Conservation (phyloP, 2,888 invertebrate genomes). For the Tineola bisselliella region DNA sequence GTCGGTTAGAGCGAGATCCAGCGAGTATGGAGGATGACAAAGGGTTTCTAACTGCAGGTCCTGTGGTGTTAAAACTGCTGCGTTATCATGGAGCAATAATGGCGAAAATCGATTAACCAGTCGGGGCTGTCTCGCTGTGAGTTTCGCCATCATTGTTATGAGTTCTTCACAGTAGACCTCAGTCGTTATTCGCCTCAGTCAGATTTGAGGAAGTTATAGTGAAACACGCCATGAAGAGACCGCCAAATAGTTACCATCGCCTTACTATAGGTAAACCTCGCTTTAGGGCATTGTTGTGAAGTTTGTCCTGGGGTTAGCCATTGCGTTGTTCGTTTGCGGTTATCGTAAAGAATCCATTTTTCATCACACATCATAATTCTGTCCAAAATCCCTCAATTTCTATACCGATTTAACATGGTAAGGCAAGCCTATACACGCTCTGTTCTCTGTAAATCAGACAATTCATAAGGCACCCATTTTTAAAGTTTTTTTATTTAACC, state of each 20-base stretch:
- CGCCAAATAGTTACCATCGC: constrained; percentile 16
- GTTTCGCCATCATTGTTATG: background rate
- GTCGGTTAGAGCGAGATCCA: no score
- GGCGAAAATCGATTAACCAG: no score
- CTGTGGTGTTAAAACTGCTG: no score
- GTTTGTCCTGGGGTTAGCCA: background rate
- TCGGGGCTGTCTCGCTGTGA: background rate
- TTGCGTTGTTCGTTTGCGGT: background rate
- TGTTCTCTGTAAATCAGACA: background rate
- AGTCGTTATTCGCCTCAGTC: constrained; percentile 13
- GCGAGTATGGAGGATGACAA: no score
- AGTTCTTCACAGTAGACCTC: background rate
- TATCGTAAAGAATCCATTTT: constrained; percentile 18
- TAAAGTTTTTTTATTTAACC: no score
- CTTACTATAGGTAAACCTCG: constrained; percentile 15
- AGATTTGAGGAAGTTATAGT: constrained; percentile 15
- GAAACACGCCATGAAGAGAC: constrained; percentile 15
- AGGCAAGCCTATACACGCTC: background rate
- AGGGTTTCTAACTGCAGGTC: no score
- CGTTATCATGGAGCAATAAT: no score
- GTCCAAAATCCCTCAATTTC: background rate
- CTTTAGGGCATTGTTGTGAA: constrained; percentile 1
- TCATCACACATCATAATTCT: constrained; percentile 20
- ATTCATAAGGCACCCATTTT: background rate
- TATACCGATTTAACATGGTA: background rate